Percentiles rank a stretch among this genome's conserved stretches.
Conservation (phyloP, 2,888 invertebrate species). For the Tuberolachnus salignus region DNA sequence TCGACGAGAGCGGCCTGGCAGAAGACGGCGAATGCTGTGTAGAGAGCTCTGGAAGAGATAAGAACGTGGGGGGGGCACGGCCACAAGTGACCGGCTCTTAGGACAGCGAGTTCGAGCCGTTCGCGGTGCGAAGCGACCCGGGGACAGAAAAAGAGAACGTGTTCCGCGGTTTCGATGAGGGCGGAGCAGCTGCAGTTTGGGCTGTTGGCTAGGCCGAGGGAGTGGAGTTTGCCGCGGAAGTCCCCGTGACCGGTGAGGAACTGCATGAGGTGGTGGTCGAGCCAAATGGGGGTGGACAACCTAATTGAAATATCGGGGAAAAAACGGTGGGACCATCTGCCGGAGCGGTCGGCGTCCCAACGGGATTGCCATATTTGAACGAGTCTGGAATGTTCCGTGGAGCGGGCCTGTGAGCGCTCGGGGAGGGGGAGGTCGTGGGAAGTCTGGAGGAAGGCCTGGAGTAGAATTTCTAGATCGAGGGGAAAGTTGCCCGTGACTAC, state of each 20-base stretch:
- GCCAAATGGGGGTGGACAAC: not conserved
- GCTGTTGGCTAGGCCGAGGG: not conserved
- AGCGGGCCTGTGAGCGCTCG: fast-evolving
- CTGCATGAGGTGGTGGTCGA: not conserved
- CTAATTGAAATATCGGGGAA: not conserved
- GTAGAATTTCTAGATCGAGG: not conserved
- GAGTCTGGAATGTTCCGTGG: fast-evolving
- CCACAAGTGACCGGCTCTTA: too few relatives aligned
- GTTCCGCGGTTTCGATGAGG: not conserved
- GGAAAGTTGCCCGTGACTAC: not conserved
- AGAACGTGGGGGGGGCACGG: too few relatives aligned
- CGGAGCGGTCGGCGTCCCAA: not conserved
- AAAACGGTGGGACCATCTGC: not conserved
- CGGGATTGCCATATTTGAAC: not conserved
- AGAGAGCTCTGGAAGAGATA: too few relatives aligned
- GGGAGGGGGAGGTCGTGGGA: too few relatives aligned
- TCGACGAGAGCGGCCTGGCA: too few relatives aligned
- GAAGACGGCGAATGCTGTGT: too few relatives aligned
- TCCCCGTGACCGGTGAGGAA: not conserved
- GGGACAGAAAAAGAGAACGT: too few relatives aligned
- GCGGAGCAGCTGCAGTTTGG: not conserved
- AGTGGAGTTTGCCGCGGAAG: not conserved
- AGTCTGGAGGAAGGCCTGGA: not conserved
- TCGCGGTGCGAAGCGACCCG: too few relatives aligned
- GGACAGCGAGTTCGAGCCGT: too few relatives aligned